Conservation (phyloP, 2,888 invertebrate species). For the Busseola fusca region DNA sequence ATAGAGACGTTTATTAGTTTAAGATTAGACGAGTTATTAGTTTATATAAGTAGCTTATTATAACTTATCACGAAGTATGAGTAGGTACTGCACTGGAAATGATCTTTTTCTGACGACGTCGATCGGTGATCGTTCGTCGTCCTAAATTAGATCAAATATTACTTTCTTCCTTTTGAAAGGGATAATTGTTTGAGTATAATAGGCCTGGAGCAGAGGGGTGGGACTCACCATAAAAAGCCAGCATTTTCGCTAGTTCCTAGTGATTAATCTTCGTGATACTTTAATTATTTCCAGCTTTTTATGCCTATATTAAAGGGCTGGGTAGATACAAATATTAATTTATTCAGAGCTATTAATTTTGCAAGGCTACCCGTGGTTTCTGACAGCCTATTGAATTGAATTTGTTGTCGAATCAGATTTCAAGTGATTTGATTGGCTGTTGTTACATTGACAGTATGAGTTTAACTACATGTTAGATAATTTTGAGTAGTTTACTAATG, state of each 20-base stretch:
- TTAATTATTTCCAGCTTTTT: constrained; percentile 2
- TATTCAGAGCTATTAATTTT: constrained; percentile 12
- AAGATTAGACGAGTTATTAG: constrained; percentile 10
- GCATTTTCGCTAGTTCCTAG: constrained; percentile 21
- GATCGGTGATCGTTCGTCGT: not conserved
- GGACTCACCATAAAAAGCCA: constrained; percentile 17
- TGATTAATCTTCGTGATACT: constrained; percentile 22
- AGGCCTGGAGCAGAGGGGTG: not conserved
- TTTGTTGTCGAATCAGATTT: constrained; percentile 5
- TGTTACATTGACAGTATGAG: not conserved
- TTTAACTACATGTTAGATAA: not conserved
- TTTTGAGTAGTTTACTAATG: not conserved
- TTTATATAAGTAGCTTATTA: constrained; percentile 31
- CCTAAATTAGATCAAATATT: constrained; percentile 48
- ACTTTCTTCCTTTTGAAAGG: constrained; percentile 31
- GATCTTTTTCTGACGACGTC: constrained; percentile 13
- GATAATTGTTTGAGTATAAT: constrained; percentile 43
- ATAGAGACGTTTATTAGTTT: constrained; percentile 20
- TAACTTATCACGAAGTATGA: constrained; percentile 29
- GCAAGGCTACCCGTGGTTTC: not conserved
- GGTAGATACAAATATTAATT: not conserved
- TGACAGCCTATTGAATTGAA: constrained; percentile 16
- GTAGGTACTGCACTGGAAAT: constrained; percentile 1
- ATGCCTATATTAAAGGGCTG: not conserved
- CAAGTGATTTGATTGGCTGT: constrained; percentile 18